A percentile compares a stretch with the other conserved stretches of the same genome.
Conservation (phyloP, 2,888 invertebrate species). For the Fragum fragum region DNA sequence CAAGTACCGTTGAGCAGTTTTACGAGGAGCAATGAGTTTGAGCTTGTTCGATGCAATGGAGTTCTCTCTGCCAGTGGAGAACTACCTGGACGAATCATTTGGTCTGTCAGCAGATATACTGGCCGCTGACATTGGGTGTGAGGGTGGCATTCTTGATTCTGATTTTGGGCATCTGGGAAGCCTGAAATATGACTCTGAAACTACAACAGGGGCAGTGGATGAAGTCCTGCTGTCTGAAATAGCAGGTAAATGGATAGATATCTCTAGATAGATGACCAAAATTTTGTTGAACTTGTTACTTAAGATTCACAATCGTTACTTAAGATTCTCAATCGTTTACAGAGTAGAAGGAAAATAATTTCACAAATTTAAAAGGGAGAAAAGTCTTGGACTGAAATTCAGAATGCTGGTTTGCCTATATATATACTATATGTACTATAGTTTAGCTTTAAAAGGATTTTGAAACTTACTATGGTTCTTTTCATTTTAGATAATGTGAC, state of each 20-base stretch:
- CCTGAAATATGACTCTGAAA: conserved; percentile 39
- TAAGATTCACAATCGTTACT: no score
- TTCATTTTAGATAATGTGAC: no score
- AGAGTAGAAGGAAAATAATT: no score
- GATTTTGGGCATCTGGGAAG: conserved; percentile 48
- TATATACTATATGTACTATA: no score
- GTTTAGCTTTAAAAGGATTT: no score
- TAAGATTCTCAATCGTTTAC: no score
- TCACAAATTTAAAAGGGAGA: no score
- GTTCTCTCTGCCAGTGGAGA: conserved; percentile 52
- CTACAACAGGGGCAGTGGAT: conserved; percentile 46
- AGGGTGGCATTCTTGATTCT: conserved; percentile 61
- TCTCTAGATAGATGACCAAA: no score
- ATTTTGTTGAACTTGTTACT: no score
- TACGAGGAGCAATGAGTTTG: conserved; percentile 12
- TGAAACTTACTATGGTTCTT: no score
- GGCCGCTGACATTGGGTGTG: conserved; percentile 62
- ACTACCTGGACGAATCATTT: conserved; percentile 58
- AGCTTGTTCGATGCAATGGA: conserved; percentile 60
- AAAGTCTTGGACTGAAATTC: no score
- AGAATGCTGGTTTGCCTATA: no score
- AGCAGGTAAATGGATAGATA: conserved; percentile 59
- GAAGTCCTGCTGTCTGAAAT: conserved; percentile 44
- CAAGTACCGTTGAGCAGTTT: conserved; percentile 7
- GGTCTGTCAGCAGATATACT: conserved; percentile 61